Base-by-base conservation (phyloP, 23 tunicate species). In the Styela clava region DNA sequence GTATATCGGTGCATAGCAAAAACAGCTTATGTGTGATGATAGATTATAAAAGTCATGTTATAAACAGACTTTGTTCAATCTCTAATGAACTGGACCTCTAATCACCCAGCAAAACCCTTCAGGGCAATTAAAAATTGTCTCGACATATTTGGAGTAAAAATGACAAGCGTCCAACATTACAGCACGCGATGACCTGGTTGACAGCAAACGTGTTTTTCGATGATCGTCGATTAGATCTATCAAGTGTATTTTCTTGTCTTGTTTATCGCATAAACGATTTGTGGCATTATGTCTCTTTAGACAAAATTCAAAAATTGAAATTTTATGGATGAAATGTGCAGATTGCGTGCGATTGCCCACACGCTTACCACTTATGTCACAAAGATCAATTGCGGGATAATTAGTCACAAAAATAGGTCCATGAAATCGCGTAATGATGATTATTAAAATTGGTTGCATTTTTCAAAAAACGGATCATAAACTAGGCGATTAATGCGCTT, bases 401-500 rank as follows among this genome's bases (percentile, higher is more conserved):
- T 61, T 61, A 23, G 30, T 67, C 31, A 16, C 31, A 67, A 67
- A 67, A 25, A 25, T 1, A 1, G n/a, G n/a, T 22, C 71, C 71
- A 67, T 67, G 71, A 67, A 67, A 67, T 67, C 71, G 71, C 71
- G 21, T 67, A 67, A 67, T 44, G 56, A 44, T 44, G 56, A 44
- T 12, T n/a, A n/a, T n/a, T n/a, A n/a, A n/a, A n/a, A n/a, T n/a
- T n/a, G n/a, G n/a, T n/a, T n/a, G n/a, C n/a, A n/a, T n/a, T n/a
- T n/a, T n/a, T n/a, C n/a, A n/a, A n/a, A 22, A 61, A 61, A 61
- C 64, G 64, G 1, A 61, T 0, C n/a, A 61, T 0, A 23, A 61
- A 23, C 64, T 22, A 23, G 64, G n/a, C 64, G n/a, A 21, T 61
- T n/a, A n/a, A n/a, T n/a, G n/a, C n/a, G n/a, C n/a, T n/a, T n/a